Conservation (phyloP, 2,113 vertebrate genomes). For the Choloepus hoffmanni region DNA sequence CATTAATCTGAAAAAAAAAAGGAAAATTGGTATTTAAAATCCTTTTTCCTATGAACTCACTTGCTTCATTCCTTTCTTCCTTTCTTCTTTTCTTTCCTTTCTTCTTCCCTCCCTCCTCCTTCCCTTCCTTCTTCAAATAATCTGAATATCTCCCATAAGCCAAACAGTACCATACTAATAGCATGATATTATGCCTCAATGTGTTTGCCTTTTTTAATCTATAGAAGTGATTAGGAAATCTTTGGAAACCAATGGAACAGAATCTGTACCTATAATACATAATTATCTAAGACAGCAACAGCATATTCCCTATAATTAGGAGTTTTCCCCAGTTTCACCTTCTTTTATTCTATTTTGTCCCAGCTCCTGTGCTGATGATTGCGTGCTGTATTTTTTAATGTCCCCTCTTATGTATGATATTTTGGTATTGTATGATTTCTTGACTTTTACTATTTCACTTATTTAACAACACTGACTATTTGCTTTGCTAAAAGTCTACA, state of each 20-base stretch:
- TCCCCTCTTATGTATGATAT: neutral
- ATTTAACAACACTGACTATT: conserved; percentile 32
- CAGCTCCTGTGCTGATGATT: neutral
- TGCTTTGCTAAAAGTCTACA: neutral
- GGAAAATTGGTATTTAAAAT: no score
- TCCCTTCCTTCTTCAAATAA: neutral
- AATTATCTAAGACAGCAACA: conserved; percentile 7
- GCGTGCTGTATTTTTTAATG: neutral
- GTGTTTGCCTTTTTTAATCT: neutral
- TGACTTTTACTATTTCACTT: neutral
- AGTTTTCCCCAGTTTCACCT: neutral
- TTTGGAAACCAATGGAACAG: neutral
- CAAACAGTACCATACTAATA: neutral
- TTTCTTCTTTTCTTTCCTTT: neutral
- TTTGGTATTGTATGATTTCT: neutral
- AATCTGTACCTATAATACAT: neutral
- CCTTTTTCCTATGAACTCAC: neutral
- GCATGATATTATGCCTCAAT: neutral
- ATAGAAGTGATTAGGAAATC: neutral
- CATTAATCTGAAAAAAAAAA: conserved; percentile 12
- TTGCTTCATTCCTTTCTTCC: neutral
- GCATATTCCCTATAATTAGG: neutral
- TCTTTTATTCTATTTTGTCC: neutral
- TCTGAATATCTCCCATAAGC: neutral
- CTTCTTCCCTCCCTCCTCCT: neutral